Evolutionary conservation across 2,797 vertebrate genomes (phyloP).

Genomic region (Gila robusta): DNA sequence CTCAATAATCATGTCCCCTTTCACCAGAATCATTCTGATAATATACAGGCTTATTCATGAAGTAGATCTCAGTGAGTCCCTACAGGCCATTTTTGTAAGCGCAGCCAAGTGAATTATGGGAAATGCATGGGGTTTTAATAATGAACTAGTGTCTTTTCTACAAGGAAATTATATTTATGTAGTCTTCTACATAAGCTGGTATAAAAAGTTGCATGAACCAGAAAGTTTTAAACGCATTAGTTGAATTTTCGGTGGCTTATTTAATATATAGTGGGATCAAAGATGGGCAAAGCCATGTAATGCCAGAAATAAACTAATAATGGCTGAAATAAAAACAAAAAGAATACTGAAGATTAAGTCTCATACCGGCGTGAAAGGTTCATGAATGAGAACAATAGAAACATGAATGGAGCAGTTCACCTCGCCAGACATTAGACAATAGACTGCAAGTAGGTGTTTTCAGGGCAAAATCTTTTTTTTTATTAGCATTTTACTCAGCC

Average conservation of each 20-base stretch:
- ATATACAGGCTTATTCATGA: constrained; percentile 40
- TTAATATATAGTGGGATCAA: too few species aligned
- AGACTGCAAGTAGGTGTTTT: too few species aligned
- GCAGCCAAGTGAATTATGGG: constrained; percentile 37
- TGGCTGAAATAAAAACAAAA: too few species aligned
- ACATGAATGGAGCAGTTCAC: too few species aligned
- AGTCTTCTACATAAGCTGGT: constrained; percentile 2
- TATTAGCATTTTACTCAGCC: too few species aligned
- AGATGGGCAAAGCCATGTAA: too few species aligned
- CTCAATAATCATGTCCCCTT: constrained; percentile 62
- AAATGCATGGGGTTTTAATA: constrained; percentile 39
- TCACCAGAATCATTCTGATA: constrained; percentile 66
- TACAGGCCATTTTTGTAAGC: constrained; percentile 26
- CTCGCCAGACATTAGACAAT: too few species aligned
- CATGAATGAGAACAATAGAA: too few species aligned
- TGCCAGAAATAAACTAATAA: too few species aligned
- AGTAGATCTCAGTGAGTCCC: constrained; percentile 59
- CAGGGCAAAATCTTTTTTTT: too few species aligned
- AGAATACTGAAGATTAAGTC: too few species aligned
- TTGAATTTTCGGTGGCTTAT: neutral
- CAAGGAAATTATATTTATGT: constrained; percentile 15
- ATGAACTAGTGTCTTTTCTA: constrained; percentile 32
- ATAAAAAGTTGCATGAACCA: neutral
- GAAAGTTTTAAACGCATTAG: neutral
- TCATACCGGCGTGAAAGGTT: too few species aligned